phyloP scores from a whole-genome alignment of 2,888 invertebrate species.

The Ganaspis brasiliensis region DNA sequence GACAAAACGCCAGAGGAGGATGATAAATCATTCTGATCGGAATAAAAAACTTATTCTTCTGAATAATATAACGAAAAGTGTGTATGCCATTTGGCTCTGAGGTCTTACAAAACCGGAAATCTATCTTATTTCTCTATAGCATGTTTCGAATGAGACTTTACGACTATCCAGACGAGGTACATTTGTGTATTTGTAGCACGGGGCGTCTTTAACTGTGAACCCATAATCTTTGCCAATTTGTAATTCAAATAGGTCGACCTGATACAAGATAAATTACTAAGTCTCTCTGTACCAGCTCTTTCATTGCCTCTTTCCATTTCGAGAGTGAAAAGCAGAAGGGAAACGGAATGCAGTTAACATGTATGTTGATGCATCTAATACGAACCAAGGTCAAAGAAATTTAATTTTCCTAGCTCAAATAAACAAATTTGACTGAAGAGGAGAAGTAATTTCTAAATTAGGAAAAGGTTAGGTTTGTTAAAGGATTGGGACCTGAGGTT shows the following conservation, averaged over 20 bases:
- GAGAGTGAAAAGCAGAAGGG: slow-evolving; percentile 13
- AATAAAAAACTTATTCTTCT: slow-evolving; percentile 1
- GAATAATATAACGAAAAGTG: neutral
- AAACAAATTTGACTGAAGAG: too few species aligned
- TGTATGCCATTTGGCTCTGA: neutral
- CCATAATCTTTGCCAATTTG: slow-evolving; percentile 66
- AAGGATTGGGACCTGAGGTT: too few species aligned
- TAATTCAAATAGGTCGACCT: slow-evolving; percentile 64
- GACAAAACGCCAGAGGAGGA: neutral
- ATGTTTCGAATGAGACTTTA: slow-evolving; percentile 15
- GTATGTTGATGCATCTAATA: neutral
- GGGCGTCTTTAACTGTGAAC: neutral
- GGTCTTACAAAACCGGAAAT: neutral
- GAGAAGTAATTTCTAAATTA: too few species aligned
- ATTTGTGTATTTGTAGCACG: slow-evolving; percentile 17
- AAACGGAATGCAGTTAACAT: slow-evolving; percentile 2
- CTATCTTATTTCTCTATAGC: slow-evolving; percentile 4
- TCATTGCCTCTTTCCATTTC: neutral
- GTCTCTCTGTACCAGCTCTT: slow-evolving; percentile 13
- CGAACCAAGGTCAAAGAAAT: too few species aligned
- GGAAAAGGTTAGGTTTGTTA: too few species aligned
- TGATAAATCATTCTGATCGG: neutral
- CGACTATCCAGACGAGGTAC: slow-evolving; percentile 17
- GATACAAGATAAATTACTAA: slow-evolving; percentile 66
- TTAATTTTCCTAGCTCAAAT: too few species aligned